Evolutionary conservation across 2,888 invertebrate genomes (phyloP).

Genomic region (Orthosia cruda): DNA sequence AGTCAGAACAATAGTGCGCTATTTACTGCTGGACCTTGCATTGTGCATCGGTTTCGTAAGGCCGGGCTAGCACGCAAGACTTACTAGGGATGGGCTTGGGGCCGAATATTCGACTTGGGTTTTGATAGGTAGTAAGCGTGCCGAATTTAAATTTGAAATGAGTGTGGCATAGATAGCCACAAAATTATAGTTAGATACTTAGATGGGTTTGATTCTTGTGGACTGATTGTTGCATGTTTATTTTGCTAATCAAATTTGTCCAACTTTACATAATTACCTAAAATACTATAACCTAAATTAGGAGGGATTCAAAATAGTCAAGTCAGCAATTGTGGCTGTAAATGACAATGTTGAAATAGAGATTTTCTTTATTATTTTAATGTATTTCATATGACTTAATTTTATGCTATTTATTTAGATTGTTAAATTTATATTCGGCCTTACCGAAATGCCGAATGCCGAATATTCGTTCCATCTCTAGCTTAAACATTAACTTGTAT

Average conservation of each 20-base stretch:
- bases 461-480: conserved; percentile 33
- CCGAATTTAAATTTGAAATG: background rate
- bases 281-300: no score
- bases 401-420: background rate
- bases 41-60: conserved; percentile 65
- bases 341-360: no score
- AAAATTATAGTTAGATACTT: no score
- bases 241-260: no score
- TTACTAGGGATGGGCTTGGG: conserved; percentile 22
- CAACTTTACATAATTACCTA: no score
- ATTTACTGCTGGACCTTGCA: conserved; percentile 65
- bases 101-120: conserved; percentile 29
- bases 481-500: conserved; percentile 22
- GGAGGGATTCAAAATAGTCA: no score
- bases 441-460: background rate
- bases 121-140: background rate
- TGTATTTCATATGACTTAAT: background rate
- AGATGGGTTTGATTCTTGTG: no score
- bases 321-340: no score
- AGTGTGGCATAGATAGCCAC: background rate
- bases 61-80: conserved; percentile 58
- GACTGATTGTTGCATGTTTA: no score
- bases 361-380: no score
- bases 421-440: background rate
- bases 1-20: conserved; percentile 58